Evolutionary conservation across 1,140 invertebrate species (phyloP).

Genomic region (Leptopilina clavipes): DNA sequence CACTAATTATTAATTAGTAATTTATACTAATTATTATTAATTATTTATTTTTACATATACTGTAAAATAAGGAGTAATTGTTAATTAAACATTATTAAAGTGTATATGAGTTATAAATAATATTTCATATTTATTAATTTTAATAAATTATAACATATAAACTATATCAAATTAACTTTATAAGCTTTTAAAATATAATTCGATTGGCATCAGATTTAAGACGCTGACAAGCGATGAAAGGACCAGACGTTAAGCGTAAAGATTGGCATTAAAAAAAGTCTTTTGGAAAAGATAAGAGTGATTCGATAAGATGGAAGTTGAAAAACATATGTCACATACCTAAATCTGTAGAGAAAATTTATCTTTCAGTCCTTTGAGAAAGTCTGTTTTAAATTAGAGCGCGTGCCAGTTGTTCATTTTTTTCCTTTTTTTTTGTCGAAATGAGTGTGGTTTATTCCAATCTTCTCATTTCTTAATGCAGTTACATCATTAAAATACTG

Average conservation of each 20-base stretch:
- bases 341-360: constrained; percentile 11
- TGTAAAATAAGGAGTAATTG: too few relatives aligned
- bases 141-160: too few relatives aligned
- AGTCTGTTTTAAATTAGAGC: constrained; percentile 20
- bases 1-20: too few relatives aligned
- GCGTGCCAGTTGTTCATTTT: constrained; percentile 33
- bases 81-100: too few relatives aligned
- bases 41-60: too few relatives aligned
- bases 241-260: constrained; percentile 5
- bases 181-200: too few relatives aligned
- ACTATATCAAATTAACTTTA: too few relatives aligned
- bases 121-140: too few relatives aligned
- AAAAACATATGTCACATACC: neutral
- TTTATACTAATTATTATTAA: too few relatives aligned
- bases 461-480: neutral
- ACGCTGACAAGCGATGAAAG: neutral
- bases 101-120: too few relatives aligned
- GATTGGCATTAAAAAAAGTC: neutral
- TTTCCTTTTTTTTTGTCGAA: neutral
- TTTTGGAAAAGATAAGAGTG: neutral
- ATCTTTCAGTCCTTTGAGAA: neutral
- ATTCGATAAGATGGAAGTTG: neutral
- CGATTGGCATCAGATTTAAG: too few relatives aligned
- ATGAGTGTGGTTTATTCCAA: neutral
- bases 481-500: neutral